Evolutionary conservation across 2,113 vertebrate species (phyloP).

Genomic region (Maccullochella peelii): DNA sequence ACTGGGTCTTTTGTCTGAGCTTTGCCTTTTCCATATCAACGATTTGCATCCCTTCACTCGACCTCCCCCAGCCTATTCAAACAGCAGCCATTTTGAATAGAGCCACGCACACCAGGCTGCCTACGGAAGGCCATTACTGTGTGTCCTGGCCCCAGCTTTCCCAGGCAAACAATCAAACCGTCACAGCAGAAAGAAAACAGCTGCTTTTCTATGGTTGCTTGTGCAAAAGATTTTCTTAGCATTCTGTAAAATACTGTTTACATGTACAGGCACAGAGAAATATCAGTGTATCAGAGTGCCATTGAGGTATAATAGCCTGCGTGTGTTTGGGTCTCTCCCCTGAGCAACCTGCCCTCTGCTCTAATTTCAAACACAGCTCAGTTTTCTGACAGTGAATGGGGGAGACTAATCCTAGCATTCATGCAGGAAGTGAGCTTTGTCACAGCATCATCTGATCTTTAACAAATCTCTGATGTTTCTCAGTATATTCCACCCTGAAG

Average conservation of each 20-base stretch:
- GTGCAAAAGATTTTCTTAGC: background rate
- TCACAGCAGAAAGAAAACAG: conserved; percentile 48
- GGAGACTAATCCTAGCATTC: conserved; percentile 14
- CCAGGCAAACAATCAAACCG: conserved; percentile 48
- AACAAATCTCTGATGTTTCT: conserved; percentile 29
- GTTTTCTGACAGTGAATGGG: conserved; percentile 35
- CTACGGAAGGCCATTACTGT: conserved; percentile 67
- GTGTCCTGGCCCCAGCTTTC: conserved; percentile 43
- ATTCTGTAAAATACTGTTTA: background rate
- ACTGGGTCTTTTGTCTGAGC: conserved; percentile 68
- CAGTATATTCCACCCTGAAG: conserved; percentile 12
- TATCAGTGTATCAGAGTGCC: background rate
- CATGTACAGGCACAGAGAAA: background rate
- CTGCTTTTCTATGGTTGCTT: conserved; percentile 21
- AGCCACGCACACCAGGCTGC: conserved; percentile 63
- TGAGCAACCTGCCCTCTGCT: conserved; percentile 6
- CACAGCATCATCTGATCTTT: conserved; percentile 36
- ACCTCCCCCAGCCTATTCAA: conserved; percentile 76
- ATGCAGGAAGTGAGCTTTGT: conserved; percentile 28
- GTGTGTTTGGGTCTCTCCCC: conserved; percentile 1
- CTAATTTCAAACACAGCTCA: conserved; percentile 20
- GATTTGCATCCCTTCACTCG: conserved; percentile 72
- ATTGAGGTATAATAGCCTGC: background rate
- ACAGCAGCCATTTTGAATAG: conserved; percentile 67
- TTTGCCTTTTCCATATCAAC: conserved; percentile 69